Percentiles rank a stretch among this genome's conserved stretches.
Conservation (phyloP, 1,140 invertebrate species). For the Drosophila pseudoobscura region DNA sequence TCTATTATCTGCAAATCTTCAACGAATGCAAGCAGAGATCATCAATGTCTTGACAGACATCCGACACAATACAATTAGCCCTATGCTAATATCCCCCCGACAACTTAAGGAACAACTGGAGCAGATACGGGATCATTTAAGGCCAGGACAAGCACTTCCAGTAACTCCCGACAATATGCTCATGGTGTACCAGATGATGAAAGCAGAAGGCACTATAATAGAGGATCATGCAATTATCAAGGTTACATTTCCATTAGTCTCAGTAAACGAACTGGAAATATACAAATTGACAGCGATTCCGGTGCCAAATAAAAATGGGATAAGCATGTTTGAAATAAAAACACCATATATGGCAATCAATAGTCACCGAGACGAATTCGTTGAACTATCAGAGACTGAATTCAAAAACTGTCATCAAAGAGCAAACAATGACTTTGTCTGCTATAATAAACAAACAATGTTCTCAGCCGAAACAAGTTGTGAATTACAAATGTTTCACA, state of each 20-base stretch:
- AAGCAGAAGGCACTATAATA: background rate
- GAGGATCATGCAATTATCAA: background rate
- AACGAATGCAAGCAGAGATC: no score
- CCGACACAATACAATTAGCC: no score
- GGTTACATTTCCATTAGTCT: conserved; percentile 5
- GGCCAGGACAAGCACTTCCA: no score
- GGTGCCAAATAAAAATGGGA: background rate
- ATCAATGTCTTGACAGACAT: no score
- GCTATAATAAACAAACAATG: background rate
- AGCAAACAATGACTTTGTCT: background rate
- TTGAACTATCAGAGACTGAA: background rate
- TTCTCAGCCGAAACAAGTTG: no score
- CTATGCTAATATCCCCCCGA: no score
- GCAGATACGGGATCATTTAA: background rate
- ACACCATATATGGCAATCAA: background rate
- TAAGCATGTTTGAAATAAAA: background rate
- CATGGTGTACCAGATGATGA: background rate
- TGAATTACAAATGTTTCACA: no score
- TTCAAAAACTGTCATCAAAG: background rate
- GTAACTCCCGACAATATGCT: no score
- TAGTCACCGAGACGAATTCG: background rate
- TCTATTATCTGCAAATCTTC: no score
- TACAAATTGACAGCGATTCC: background rate
- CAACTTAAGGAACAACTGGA: no score
- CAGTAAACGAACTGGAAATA: background rate